Evolutionary conservation across 1,140 invertebrate genomes (phyloP), one percentile per base, ranked within the genome.

Genomic region (Euwallacea similis): DNA sequence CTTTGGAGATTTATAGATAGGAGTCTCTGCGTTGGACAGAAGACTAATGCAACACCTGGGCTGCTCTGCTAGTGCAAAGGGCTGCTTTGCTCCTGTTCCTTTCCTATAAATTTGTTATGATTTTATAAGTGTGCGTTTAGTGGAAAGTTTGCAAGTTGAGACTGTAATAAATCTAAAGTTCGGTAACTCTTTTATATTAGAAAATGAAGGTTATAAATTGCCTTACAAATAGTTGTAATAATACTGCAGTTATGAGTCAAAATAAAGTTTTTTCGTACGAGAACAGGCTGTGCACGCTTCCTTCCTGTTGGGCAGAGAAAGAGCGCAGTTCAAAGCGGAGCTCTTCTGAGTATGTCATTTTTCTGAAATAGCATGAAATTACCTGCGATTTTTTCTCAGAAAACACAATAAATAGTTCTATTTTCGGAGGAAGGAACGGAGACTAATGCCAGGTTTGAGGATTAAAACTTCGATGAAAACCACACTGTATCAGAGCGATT

Each of bases 221-320:
- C 4, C 21, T 33, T 33, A 33, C 21, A 33, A 33, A 33, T 33
- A 33, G 21, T 33, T 33, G 21, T 4, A 33, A 33, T 33, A 33
- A 33, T 33, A 33, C 21, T 33, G 21, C 21, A 33, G 21, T 33
- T 1, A 33, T 33, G 21, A 33, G 21, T 85, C 84, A 92, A 83
- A 90, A 94, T 65, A 94, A 86, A 79, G 92, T 85, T 82, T 95
- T 94, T 79, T 95, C 93, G 80, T 93, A 98, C 72, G 94, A 97
- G 82, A 98, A 96, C 42, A 99, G 85, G 76, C 96, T 92, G 83
- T 99, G 98, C 13, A 99, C 97, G 82, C 95, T 97, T 61, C 98
- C 98, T 86, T 99, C 98, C 58, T 93, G 83, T 82, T 99, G 97
- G 47, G 98, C 96, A 41, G 96, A 97, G 75, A 93, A 88, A 33